Evolutionary conservation across 2,113 vertebrate species (phyloP).

Genomic region (Zosterops pallidus): DNA sequence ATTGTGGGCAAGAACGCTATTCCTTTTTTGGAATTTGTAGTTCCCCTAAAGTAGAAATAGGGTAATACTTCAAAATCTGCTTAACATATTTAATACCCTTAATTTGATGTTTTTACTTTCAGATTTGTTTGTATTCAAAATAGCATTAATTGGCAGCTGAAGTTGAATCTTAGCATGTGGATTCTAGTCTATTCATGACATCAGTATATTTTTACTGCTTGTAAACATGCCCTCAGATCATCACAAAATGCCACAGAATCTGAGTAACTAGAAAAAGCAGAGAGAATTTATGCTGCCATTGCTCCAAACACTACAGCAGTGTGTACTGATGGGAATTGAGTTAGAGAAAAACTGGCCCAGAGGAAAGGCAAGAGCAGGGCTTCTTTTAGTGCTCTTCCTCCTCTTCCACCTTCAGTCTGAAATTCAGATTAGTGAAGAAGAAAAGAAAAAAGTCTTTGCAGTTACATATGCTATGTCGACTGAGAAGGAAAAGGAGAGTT

Average conservation of each 20-base stretch:
- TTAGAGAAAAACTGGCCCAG: neutral
- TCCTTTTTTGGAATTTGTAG: neutral
- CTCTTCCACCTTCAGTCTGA: neutral
- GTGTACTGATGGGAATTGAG: neutral
- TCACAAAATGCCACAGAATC: slow-evolving; percentile 12
- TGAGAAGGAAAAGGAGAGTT: neutral
- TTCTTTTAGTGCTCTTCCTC: neutral
- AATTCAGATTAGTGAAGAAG: neutral
- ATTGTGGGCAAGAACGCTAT: neutral
- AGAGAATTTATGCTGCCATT: slow-evolving; percentile 12
- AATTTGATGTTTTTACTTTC: slow-evolving; percentile 19
- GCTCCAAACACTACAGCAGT: neutral
- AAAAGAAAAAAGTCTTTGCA: neutral
- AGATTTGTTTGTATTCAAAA: slow-evolving; percentile 41
- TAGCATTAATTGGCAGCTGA: slow-evolving; percentile 19
- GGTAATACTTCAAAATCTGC: neutral
- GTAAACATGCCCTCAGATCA: slow-evolving; percentile 39
- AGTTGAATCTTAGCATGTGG: slow-evolving; percentile 18
- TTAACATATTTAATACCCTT: neutral
- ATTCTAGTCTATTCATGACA: slow-evolving; percentile 14
- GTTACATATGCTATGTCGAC: neutral
- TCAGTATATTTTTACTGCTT: slow-evolving; percentile 19
- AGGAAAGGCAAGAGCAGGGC: neutral
- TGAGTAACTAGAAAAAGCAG: slow-evolving; percentile 23
- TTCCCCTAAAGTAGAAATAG: neutral